Evolutionary conservation across 2,797 vertebrate species (phyloP).

Genomic region (Hyperoplus lanceolatus): DNA sequence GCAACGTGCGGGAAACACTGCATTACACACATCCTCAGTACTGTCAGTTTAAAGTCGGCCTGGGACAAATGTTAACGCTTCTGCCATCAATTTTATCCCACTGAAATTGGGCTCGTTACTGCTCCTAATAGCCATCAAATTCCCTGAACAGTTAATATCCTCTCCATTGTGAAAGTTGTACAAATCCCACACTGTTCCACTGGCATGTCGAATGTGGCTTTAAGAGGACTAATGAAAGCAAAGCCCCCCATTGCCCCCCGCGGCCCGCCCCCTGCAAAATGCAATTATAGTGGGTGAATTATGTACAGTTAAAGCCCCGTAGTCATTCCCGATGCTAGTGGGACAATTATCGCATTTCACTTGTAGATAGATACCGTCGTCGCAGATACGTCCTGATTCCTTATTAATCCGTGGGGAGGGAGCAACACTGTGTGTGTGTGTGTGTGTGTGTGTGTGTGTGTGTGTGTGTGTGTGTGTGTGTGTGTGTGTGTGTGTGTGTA

Average conservation of each 20-base stretch:
- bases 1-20: neutral
- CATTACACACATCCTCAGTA: slow-evolving; percentile 35
- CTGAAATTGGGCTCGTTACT: slow-evolving; percentile 62
- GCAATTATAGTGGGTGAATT: slow-evolving; percentile 67
- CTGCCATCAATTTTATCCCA: slow-evolving; percentile 53
- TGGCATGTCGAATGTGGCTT: slow-evolving; percentile 71
- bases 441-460: too few species aligned
- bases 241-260: slow-evolving; percentile 27
- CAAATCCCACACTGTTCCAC: slow-evolving; percentile 65
- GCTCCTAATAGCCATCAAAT: slow-evolving; percentile 62
- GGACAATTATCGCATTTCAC: slow-evolving; percentile 51
- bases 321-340: slow-evolving; percentile 49
- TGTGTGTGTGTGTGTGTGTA: too few species aligned
- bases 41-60: slow-evolving; percentile 28
- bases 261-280: slow-evolving; percentile 47
- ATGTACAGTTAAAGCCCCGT: slow-evolving; percentile 54
- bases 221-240: slow-evolving; percentile 66
- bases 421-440: slow-evolving; percentile 8
- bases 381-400: slow-evolving; percentile 35
- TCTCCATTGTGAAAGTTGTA: slow-evolving; percentile 68
- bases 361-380: slow-evolving; percentile 54
- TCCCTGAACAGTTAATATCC: slow-evolving; percentile 64
- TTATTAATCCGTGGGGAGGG: neutral
- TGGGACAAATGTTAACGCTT: slow-evolving; percentile 34
- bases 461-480: too few species aligned